Evolutionary conservation across 2,797 vertebrate genomes (phyloP).

Genomic region (Anas georgica): DNA sequence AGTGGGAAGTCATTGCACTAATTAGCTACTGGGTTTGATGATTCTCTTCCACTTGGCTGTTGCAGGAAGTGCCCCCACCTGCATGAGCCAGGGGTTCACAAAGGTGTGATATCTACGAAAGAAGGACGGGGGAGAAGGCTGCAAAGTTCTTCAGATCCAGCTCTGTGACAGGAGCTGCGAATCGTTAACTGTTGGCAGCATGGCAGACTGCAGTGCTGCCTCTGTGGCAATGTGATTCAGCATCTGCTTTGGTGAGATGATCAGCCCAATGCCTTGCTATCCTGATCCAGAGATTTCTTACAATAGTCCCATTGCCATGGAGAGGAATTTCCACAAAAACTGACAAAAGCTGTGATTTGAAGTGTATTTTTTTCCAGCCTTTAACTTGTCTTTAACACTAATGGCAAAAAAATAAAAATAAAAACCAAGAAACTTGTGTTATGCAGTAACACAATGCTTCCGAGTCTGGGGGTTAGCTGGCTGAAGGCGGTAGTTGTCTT

Average conservation of each 20-base stretch:
- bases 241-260: background rate
- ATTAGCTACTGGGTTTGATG: conserved; percentile 11
- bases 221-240: background rate
- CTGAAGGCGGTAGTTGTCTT: background rate
- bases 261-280: background rate
- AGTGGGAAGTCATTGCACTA: background rate
- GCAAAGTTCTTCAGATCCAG: background rate
- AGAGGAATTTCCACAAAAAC: background rate
- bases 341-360: background rate
- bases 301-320: background rate
- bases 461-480: background rate
- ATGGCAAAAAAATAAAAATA: background rate
- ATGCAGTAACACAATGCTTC: background rate
- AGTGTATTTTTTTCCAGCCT: background rate
- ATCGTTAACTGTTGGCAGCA: background rate
- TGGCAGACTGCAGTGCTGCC: background rate
- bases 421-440: background rate
- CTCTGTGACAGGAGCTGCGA: background rate
- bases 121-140: background rate
- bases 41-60: conserved; percentile 20
- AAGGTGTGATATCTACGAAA: background rate
- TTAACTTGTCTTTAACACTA: background rate
- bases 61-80: conserved; percentile 44
- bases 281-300: background rate
- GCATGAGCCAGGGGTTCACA: conserved; percentile 1